These are phyloP conservation scores for Bergia sp. DNA, from an alignment of 92 coral and sea anemone species.

Conservation along the genomic window DNA sequence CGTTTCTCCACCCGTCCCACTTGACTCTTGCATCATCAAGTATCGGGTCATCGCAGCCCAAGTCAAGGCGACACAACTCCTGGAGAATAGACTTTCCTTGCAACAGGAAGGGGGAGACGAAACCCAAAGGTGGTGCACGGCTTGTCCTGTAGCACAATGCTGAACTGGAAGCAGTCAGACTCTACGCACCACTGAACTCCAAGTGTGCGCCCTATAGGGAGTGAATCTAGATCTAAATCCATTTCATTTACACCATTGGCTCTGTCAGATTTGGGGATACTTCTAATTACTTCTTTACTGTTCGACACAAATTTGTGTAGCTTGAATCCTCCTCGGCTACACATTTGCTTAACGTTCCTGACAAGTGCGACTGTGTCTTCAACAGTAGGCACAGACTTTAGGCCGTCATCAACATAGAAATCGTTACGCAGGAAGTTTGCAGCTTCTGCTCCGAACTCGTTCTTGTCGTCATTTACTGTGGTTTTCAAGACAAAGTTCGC, in stretches of 20 bases:
- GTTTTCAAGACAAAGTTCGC: conserved; percentile 65
- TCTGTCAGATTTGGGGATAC: conserved; percentile 8
- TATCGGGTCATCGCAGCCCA: conserved; percentile 49
- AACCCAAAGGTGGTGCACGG: conserved; percentile 53
- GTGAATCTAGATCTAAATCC: conserved; percentile 9
- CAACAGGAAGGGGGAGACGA: conserved; percentile 47
- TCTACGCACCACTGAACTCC: conserved; percentile 55
- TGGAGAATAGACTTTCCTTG: conserved; percentile 44
- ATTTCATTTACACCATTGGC: conserved; percentile 35
- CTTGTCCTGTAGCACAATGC: conserved; percentile 51
- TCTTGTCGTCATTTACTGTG: conserved; percentile 52
- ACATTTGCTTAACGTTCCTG: conserved; percentile 11
- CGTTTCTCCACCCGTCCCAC: conserved; percentile 49
- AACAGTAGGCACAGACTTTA: conserved; percentile 50
- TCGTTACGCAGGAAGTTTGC: conserved; percentile 55
- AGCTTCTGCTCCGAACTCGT: conserved; percentile 29
- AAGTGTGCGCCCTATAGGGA: conserved; percentile 51
- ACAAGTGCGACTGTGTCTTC: conserved; percentile 50
- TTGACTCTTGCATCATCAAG: conserved; percentile 17
- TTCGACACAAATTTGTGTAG: conserved; percentile 43
- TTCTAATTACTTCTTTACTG: conserved; percentile 29
- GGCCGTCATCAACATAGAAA: conserved; percentile 66
- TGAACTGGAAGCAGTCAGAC: conserved; percentile 41
- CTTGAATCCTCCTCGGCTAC: conserved; percentile 43
- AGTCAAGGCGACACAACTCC: conserved; percentile 44